Conservation (phyloP, 37 sponge, comb jelly and placozoan genomes). For the Aphrocallistes beatrix region DNA sequence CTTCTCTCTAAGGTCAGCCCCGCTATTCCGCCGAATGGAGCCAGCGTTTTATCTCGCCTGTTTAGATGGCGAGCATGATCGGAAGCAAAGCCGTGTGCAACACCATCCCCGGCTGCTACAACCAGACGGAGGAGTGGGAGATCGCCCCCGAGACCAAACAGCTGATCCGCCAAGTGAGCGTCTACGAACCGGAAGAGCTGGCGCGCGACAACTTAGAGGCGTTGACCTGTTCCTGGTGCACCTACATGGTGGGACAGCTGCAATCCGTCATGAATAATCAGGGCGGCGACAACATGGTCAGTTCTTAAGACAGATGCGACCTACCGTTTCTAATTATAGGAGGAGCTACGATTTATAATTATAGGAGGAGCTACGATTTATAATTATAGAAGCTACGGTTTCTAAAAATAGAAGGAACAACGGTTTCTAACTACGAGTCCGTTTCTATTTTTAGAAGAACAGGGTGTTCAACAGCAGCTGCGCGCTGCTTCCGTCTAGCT, state of each 20-base stretch:
- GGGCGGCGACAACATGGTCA: not conserved
- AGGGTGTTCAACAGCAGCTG: conserved; percentile 14
- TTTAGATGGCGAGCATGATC: not conserved
- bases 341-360: too few species aligned
- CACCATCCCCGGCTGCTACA: not conserved
- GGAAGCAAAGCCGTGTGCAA: not conserved
- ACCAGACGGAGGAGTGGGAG: not conserved
- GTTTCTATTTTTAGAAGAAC: not conserved
- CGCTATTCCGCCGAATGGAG: too few species aligned
- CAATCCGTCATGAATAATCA: not conserved
- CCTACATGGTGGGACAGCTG: not conserved
- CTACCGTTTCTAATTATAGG: too few species aligned
- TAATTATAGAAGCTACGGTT: not conserved
- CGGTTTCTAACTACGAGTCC: not conserved
- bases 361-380: not conserved
- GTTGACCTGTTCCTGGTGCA: not conserved
- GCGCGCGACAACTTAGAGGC: not conserved
- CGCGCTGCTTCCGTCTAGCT: not conserved
- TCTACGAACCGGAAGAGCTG: not conserved
- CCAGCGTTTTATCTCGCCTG: too few species aligned
- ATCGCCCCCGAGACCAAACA: not conserved
- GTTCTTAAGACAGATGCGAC: too few species aligned
- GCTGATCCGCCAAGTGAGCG: not conserved
- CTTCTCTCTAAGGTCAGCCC: not conserved
- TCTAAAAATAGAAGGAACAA: not conserved